A percentile compares a stretch with the other conserved stretches of the same genome.
These are phyloP conservation scores for Eremobia ochroleuca DNA, from an alignment of 2,888 invertebrate species.

Conservation along the genomic window DNA sequence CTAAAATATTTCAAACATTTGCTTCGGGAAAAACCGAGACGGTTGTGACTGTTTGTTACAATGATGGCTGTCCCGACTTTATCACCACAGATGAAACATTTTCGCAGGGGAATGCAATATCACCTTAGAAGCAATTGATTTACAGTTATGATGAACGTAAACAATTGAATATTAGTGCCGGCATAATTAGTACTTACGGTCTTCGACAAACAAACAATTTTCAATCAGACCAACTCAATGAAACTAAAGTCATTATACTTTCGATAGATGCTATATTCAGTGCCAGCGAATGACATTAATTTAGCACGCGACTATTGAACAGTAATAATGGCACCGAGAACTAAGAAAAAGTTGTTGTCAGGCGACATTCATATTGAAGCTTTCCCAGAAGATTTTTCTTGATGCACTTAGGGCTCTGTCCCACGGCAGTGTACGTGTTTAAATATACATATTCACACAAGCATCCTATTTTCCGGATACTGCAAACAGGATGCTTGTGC, in stretches of 20 bases:
- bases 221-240: constrained; percentile 13
- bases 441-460: too few relatives aligned
- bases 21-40: neutral
- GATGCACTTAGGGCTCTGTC: too few relatives aligned
- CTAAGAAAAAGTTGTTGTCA: constrained; percentile 7
- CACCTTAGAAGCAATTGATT: neutral
- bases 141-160: neutral
- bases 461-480: too few relatives aligned
- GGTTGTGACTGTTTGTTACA: neutral
- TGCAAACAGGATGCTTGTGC: too few relatives aligned
- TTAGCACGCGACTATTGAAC: constrained; percentile 37
- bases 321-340: constrained; percentile 19
- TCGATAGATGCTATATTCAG: constrained; percentile 16
- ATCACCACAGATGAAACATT: neutral
- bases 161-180: constrained; percentile 11
- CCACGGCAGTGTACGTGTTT: too few relatives aligned
- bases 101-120: neutral
- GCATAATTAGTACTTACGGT: neutral
- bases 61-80: neutral
- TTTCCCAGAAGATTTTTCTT: neutral
- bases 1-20: neutral
- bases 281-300: constrained; percentile 47
- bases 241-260: constrained; percentile 17
- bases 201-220: constrained; percentile 27
- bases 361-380: neutral